Base-by-base conservation (phyloP, 1,140 invertebrate genomes). In the Drosophila azteca region DNA sequence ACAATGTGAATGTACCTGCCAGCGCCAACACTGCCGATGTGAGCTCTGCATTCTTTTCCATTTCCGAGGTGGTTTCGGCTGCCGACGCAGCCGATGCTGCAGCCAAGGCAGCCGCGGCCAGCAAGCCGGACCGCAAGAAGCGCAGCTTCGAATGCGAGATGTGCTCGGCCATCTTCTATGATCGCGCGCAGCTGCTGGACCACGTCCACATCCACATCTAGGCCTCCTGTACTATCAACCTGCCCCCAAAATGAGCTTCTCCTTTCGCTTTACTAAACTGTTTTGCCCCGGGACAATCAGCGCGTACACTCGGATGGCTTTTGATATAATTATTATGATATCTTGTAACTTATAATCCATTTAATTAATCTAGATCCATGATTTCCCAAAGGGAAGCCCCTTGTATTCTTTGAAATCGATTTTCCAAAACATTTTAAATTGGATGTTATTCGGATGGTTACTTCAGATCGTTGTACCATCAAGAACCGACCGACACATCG, bases 181-280 rank as follows among this genome's bases (percentile, higher is more conserved):
- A 95, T 68, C 94, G 95, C 44, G 94, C 95, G 43, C 95, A 96
- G 65, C 92, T 96, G 9, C 91, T 96, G 45, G 93, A 95, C 2
- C 96, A 96, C 90, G 95, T 97, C 63, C 95, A 95, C 15, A 94
- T 96, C 82, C 96, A 97, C 90, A 96, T 96, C 92, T 96, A 94
- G 95, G 44, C 24, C 22, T 3, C 1, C 39, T 13, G 24, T 43
- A 45, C 52, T 58, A 43, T 44, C 13, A 39, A 39, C 35, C 35
- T 39, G 6, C 39, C 41, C n/a, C 24, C 11, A 26, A 22, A 29
- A 9, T 35, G 13, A 20, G 51, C 29, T 13, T 39, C 35, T 39
- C 35, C 5, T 39, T 39, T 13, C 31, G 35, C 35, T 39, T 39
- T 13, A 13, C 51, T 44, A 22, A 68, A 49, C 31, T 35, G 29